Base-by-base conservation (phyloP, 2,888 invertebrate species). In the Masnerella sp. region DNA sequence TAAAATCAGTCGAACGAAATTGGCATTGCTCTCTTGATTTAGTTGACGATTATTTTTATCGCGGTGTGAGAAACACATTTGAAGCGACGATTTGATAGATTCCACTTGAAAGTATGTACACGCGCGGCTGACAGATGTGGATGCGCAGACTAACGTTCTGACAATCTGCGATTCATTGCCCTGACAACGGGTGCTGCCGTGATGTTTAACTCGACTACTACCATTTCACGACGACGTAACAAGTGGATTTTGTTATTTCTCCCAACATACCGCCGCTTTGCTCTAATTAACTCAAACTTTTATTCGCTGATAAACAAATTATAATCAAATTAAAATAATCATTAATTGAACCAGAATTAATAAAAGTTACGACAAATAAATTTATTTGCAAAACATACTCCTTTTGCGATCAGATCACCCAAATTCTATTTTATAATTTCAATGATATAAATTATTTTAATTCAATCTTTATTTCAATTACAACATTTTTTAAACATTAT, bases 141-240 rank as follows among this genome's bases (percentile, higher is more conserved):
- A 67, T 70, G 69, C 56, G 59, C 62, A 64, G 58, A 68, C 62
- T 79, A 83, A 80, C 79, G 80, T 80, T 80, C 81, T 83, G 81
- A 83, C 83, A 81, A 81, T 83, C 82, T 80, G 81, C 82, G 80
- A 83, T 83, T 83, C 83, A 84, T 83, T 83, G 81, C 82, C 82
- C 81, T 82, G 79, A 82, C 84, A 84, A 84, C 84, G 82, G 78
- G 74, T 82, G 79, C 80, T 79, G 78, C 79, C 78, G 67, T 56
- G 43, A 49, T 58, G 36, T 54, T 69, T 72, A 65, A 49, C 62
- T 64, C 56, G 56, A 54, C 62, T 47, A 34, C 40, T 20, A 18
- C 30, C 51, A 56, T 72, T 65, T 38, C 15, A 11, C 49, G 64
- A 38, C 75, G 70, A 80, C 70, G 80, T 82, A 82, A 83, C 80